A percentile compares a stretch with the other conserved stretches of the same genome.
Evolutionary conservation across 2,888 invertebrate genomes (phyloP).

Genomic region (Bimastos eiseni): DNA sequence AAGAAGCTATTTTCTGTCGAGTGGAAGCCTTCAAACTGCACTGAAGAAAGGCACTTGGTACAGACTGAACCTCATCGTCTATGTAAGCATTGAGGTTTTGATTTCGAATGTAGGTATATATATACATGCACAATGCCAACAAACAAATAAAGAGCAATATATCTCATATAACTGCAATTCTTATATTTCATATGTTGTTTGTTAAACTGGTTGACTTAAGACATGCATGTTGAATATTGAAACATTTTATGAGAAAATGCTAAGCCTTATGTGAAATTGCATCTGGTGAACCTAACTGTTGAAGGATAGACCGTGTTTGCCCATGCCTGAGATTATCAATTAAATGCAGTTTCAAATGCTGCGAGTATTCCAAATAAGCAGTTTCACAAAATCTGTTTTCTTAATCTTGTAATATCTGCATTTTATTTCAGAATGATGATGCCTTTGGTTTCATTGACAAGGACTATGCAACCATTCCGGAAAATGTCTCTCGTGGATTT

Average conservation of each 20-base stretch:
- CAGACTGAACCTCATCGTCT: slow-evolving; percentile 33
- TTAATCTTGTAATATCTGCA: not conserved
- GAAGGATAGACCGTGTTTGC: not conserved
- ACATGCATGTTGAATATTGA: not conserved
- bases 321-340: not conserved
- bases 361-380: not conserved
- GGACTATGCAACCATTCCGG: slow-evolving; percentile 5
- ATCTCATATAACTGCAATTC: no score
- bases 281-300: not conserved
- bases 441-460: slow-evolving; percentile 9
- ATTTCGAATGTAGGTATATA: no score
- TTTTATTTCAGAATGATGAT: not conserved
- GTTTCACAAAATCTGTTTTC: not conserved
- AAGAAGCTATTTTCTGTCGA: slow-evolving; percentile 27
- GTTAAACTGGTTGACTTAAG: no score
- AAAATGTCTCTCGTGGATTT: slow-evolving; percentile 52
- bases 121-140: no score
- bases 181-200: no score
- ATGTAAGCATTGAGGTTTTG: slow-evolving; percentile 27
- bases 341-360: not conserved
- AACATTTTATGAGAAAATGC: not conserved
- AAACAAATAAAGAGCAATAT: no score
- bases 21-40: slow-evolving; percentile 21
- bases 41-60: slow-evolving; percentile 41
- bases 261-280: not conserved